Percentiles rank a stretch among this genome's conserved stretches.
phyloP scores from a whole-genome alignment of 2,888 invertebrate genomes.

The Thymelicus sylvestris region DNA sequence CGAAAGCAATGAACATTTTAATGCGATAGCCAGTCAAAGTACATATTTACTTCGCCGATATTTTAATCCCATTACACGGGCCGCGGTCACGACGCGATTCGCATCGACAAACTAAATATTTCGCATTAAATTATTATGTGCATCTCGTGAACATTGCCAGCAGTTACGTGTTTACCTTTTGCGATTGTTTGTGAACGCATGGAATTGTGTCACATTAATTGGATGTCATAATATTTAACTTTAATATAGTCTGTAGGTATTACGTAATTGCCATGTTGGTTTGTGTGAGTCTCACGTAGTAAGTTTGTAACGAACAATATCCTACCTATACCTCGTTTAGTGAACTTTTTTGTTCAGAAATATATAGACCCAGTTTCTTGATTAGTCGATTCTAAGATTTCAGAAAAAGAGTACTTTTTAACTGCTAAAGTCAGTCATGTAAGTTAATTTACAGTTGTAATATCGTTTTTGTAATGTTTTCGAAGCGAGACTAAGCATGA shows the following conservation, averaged over 20 bases:
- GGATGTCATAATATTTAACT: conserved; percentile 5
- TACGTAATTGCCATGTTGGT: background rate
- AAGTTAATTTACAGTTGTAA: too few relatives aligned
- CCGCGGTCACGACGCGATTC: conserved; percentile 31
- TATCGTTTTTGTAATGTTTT: too few relatives aligned
- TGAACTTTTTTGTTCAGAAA: too few relatives aligned
- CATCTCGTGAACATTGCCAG: conserved; percentile 25
- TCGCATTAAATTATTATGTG: conserved; percentile 37
- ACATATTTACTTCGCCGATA: conserved; percentile 36
- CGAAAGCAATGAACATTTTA: conserved; percentile 25
- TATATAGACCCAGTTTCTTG: too few relatives aligned
- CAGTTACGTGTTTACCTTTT: conserved; percentile 28
- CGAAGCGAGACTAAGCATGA: too few relatives aligned
- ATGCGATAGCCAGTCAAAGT: conserved; percentile 33
- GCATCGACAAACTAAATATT: conserved; percentile 38
- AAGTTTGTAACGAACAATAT: too few relatives aligned
- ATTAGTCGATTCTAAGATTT: too few relatives aligned
- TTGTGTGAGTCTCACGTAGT: background rate
- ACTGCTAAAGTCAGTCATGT: too few relatives aligned
- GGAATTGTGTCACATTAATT: conserved; percentile 30
- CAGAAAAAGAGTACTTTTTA: too few relatives aligned
- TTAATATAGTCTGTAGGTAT: background rate
- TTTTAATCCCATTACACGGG: conserved; percentile 36
- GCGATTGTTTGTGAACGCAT: conserved; percentile 18
- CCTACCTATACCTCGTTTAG: too few relatives aligned